Conservation (phyloP, 1,140 invertebrate genomes). For the Philotrypesis tridentata region DNA sequence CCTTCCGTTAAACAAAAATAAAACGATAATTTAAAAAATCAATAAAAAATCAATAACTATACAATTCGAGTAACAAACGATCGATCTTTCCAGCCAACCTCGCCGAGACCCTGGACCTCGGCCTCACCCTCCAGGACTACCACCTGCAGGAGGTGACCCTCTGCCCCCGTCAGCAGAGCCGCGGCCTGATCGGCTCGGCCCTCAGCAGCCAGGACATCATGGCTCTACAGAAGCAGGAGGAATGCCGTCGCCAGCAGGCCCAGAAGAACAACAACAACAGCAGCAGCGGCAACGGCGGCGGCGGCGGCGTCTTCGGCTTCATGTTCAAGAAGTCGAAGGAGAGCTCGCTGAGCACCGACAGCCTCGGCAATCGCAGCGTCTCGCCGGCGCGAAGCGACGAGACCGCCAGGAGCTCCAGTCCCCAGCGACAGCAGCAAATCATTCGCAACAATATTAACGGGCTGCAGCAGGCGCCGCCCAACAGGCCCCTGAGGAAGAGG, state of each 20-base stretch:
- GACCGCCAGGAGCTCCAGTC: slow-evolving; percentile 66
- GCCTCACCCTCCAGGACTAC: slow-evolving; percentile 78
- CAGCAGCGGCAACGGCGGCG: too few relatives aligned
- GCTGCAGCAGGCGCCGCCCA: slow-evolving; percentile 54
- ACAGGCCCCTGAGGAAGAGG: slow-evolving; percentile 75
- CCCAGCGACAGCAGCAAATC: slow-evolving; percentile 38
- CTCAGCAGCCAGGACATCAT: slow-evolving; percentile 80
- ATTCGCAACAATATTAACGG: neutral
- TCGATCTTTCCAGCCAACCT: slow-evolving; percentile 74
- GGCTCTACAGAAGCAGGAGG: slow-evolving; percentile 76
- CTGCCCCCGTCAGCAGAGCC: slow-evolving; percentile 72
- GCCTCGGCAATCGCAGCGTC: slow-evolving; percentile 70
- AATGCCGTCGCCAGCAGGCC: slow-evolving; percentile 72
- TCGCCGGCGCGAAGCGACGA: slow-evolving; percentile 74
- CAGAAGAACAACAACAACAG: too few relatives aligned
- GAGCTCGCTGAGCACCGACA: slow-evolving; percentile 73
- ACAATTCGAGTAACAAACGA: neutral
- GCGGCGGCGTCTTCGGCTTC: slow-evolving; percentile 75
- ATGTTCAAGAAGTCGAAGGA: slow-evolving; percentile 73
- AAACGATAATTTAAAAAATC: too few relatives aligned
- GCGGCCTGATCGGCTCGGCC: slow-evolving; percentile 71
- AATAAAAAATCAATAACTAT: too few relatives aligned
- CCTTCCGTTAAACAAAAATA: too few relatives aligned
- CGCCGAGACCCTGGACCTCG: slow-evolving; percentile 76
- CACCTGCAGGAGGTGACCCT: slow-evolving; percentile 80